Evolutionary conservation across 1,140 invertebrate species (phyloP).

Genomic region (Cephus cinctus): DNA sequence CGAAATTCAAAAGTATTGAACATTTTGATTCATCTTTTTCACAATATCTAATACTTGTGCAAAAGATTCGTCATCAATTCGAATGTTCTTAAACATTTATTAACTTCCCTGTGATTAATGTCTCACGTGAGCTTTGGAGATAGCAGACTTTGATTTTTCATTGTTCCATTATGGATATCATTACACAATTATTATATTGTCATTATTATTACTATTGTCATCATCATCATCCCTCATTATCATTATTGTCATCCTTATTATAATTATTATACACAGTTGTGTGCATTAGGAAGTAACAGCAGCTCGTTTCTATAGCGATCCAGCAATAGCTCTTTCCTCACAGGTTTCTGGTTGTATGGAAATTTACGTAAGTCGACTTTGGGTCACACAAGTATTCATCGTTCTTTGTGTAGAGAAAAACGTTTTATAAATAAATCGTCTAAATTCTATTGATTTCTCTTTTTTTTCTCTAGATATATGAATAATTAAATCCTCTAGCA

Average conservation of each 20-base stretch:
- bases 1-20: too few species aligned
- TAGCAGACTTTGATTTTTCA: conserved; percentile 9
- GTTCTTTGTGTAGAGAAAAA: conserved; percentile 36
- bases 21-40: too few species aligned
- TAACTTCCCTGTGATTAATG: too few species aligned
- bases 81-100: too few species aligned
- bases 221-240: too few species aligned
- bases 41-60: too few species aligned
- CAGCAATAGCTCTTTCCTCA: neutral
- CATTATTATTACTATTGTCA: conserved; percentile 30
- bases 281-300: conserved; percentile 34
- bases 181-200: conserved; percentile 23
- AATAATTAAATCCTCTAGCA: too few species aligned
- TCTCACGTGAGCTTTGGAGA: too few species aligned
- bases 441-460: conserved; percentile 18
- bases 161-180: conserved; percentile 9
- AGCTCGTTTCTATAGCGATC: conserved; percentile 20
- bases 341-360: conserved; percentile 8
- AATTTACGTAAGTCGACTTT: conserved; percentile 26
- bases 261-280: too few species aligned
- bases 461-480: too few species aligned
- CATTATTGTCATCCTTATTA: too few species aligned
- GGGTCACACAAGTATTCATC: conserved; percentile 25
- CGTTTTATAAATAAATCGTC: conserved; percentile 43
- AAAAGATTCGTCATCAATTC: too few species aligned